Base-by-base conservation (phyloP, 2,888 invertebrate genomes). In the Tetragnatha montana region DNA sequence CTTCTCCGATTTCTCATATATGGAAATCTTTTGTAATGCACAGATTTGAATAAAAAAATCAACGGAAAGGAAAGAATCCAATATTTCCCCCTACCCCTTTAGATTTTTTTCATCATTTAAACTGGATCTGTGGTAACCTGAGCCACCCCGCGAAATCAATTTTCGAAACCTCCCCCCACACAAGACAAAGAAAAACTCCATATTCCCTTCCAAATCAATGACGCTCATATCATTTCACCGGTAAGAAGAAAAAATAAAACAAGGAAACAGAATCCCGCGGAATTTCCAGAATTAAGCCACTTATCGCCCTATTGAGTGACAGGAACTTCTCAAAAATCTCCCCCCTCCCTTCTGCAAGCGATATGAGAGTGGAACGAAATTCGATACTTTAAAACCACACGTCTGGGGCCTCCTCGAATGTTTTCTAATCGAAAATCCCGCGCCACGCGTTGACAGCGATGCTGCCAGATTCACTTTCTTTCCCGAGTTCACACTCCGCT, bases 301-400 rank as follows among this genome's bases (percentile, higher is more conserved):
- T 79, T 79, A 79, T 71, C 85, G 79, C 50, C n/a, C 8, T 8
- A 71, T 70, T 71, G 79, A 85, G 70, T 85, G 85, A 85, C 85
- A 71, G 79, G 21, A 6, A 79, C 70, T 71, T 69, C 71, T 69
- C 22, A 50, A 35, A 85, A 35, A n/a, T 51, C 70, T 19, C 35
- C 10, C 69, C 68, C 19, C 69, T 22, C 69, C 69, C 17, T 60
- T 74, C 17, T 82, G 8, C 12, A 21, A 68, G 35, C 51, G 51
- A 60, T 68, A 80, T 60, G 7, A 14, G 68, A 35, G 35, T 80
- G 22, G 35, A 75, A 68, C 51, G 75, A 83, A 68, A 83, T 83
- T 83, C 83, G 83, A 83, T 83, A 83, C 21, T 75, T 75, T 68
- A 81, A 80, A 83, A 83, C 83, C 74, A 68, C 83, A 83, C 83